Base-by-base conservation (phyloP, 2,113 vertebrate species). In the Vanacampus margaritifer region DNA sequence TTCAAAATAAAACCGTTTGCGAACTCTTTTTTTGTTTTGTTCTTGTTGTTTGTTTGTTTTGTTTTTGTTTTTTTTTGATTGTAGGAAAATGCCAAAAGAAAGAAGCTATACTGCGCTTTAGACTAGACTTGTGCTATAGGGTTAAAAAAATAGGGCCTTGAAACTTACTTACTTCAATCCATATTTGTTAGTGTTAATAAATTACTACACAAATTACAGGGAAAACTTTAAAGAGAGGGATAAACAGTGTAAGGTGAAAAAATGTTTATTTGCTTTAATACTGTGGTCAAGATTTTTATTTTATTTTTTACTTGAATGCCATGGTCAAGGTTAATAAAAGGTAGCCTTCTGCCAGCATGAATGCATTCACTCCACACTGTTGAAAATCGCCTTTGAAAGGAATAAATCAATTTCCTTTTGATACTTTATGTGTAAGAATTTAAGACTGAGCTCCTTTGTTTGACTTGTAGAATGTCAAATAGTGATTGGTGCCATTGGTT, bases 401-500 rank as follows among this genome's bases (percentile, higher is more conserved):
- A 69, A 66, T 8, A 28, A 51, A 32, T 69, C n/a, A 32, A 26
- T 71, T 76, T 59, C 32, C 63, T 57, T 81, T 74, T 83, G 71
- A 86, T 79, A 17, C 43, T 46, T 14, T 17, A 76, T 75, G 48
- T 64, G 59, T 23, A 71, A 36, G 64, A 71, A 71, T 24, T 35
- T 26, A 65, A 65, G 72, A 75, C 67, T 71, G 21, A 54, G 71
- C 43, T 32, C 58, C 35, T 60, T 63, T 23, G 71, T 68, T 80
- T 67, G 19, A 74, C 82, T 80, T 73, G 74, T 71, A 28, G 68
- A 14, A 69, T 78, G 61, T 75, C 71, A 73, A 80, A 80, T 73
- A 74, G 69, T 53, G 75, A 84, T 78, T 36, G 35, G 71, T 69
- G 73, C 69, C 76, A 69, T 74, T 76, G 81, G 78, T 86, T 79